Evolutionary conservation across 35 echinoderm and acorn worm genomes (phyloP), one percentile per base, ranked within the genome.

Genomic region (Apostichopus japonicus): DNA sequence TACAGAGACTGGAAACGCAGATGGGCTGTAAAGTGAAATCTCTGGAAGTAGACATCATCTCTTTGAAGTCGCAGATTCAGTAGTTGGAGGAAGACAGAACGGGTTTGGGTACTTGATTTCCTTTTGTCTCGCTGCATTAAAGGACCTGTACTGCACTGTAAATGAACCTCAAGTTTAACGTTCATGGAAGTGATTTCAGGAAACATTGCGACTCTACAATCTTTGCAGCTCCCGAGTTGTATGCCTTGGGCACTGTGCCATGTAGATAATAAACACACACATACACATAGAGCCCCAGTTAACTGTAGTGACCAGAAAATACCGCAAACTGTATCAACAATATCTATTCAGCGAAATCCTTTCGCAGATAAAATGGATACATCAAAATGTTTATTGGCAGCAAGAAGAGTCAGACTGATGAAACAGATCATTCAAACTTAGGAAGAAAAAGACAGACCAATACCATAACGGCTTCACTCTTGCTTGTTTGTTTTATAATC

Each of bases 21-120:
- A 83, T 83, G 79, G 79, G 54, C 16, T 83, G 79, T 21, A 83
- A 55, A 55, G 79, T 83, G 52, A 54, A 83, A 19, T 54, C 79
- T 53, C 54, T 83, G 24, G 79, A 83, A 17, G 79, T 54, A 4
- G 79, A 83, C 6, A 33, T 83, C 8, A 83, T 83, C 44, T 83
- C 79, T 8, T 83, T 53, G 7, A 24, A 83, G 79, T 83, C 79
- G 14, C 79, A 83, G 52, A 55, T 83, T 24, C 79, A 83, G 51
- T 54, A 8, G 8, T 52, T 83, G 79, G 79, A 83, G 13, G 79
- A 83, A 54, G 19, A 83, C 0, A 54, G 33, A 54, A 13, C 33
- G 51, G n/a, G 15, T 14, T 83, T 83, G 54, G 79, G 79, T 83
- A 83, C 6, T 44, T 44, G 33, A 44, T 44, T 44, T 44, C 33